Evolutionary conservation across 1,140 invertebrate genomes (phyloP).

Genomic region (Neoseiulus cucumeris): DNA sequence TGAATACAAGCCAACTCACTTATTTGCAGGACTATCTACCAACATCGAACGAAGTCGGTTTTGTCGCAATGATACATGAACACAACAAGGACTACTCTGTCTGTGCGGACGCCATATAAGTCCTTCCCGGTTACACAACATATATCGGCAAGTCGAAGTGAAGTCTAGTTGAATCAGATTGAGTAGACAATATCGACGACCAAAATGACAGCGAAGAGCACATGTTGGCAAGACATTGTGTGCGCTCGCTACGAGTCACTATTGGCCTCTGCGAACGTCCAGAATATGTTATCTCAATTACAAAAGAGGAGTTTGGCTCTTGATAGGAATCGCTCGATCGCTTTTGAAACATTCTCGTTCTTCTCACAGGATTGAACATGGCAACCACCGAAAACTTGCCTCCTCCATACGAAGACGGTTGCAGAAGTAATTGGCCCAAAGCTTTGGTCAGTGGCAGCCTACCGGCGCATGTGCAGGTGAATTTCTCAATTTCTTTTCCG

Average conservation of each 20-base stretch:
- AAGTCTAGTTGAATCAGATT: no score
- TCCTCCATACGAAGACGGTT: not conserved
- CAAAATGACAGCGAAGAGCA: no score
- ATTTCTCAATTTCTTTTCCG: not conserved
- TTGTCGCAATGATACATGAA: not conserved
- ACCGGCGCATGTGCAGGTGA: not conserved
- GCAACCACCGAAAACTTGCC: not conserved
- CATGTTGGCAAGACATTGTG: no score
- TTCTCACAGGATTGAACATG: not conserved
- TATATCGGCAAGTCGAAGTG: not conserved
- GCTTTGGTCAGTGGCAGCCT: not conserved
- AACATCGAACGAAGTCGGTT: slow-evolving; percentile 3
- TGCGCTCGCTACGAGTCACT: no score
- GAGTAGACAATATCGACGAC: no score
- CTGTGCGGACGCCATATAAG: not conserved
- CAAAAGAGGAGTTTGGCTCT: not conserved
- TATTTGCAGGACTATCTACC: slow-evolving; percentile 1
- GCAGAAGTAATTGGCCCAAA: not conserved
- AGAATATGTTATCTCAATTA: no score
- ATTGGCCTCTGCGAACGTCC: no score
- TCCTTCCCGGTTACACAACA: slow-evolving; percentile 5
- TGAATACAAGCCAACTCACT: no score
- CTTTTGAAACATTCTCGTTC: not conserved
- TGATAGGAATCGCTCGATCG: not conserved
- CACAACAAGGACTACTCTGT: not conserved